Base-by-base conservation (phyloP, 2,113 vertebrate species). In the Raphicerus campestris region DNA sequence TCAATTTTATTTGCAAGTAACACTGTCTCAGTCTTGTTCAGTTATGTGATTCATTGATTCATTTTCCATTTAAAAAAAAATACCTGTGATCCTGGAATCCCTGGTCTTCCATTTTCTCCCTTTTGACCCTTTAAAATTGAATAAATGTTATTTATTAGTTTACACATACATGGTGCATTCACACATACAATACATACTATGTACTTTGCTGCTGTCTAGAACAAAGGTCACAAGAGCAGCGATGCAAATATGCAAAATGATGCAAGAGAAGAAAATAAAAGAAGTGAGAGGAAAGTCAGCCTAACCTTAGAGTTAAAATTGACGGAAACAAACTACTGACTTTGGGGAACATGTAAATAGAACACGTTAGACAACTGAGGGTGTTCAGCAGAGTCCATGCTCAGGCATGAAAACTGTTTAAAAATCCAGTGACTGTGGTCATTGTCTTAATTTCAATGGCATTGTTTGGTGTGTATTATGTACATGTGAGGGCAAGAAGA, bases 41-140 rank as follows among this genome's bases (percentile, higher is more conserved):
- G 4, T 51, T 63, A 89, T 24, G 13, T 63, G 26, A 58, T 6
- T 90, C 7, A n/a, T 86, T 85, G 55, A 85, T 86, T 87, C 10
- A 60, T 87, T 70, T 85, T 86, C 66, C 19, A 60, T 77, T 51
- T 58, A 91, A 61, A 63, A 87, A 88, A 60, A 91, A 87, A 63
- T 99, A 99, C 99, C 98, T 99, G 99, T 80, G 97, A 93, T 32
- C 99, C 99, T 87, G 98, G 98, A 95, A 88, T 98, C 73, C 99
- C 99, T 49, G 97, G 91, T 83, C 98, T 99, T 99, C 99, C 99
- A 85, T 98, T 99, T 97, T 99, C 99, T 96, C 99, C 99, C 95
- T 98, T 99, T 80, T 97, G 97, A 22, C 99, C 99, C 99, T 99
- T 98, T 56, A 96, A 75, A 97, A 98, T 97, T 97, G 58, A 94